Conservation (phyloP, 2,113 vertebrate genomes). For the Lamprotornis superbus region DNA sequence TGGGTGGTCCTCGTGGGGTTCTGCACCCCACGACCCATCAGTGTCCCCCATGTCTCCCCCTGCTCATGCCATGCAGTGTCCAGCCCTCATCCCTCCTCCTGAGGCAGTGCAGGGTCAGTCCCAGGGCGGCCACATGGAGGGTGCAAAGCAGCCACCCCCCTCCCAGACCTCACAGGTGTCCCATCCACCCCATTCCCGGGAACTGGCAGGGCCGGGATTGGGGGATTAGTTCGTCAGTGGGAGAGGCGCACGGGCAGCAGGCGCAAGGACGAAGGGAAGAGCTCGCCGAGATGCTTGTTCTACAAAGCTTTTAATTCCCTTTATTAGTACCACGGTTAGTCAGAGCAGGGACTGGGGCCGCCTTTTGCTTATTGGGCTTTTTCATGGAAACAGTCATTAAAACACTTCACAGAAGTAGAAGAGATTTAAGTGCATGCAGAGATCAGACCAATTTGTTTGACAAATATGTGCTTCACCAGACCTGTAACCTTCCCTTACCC, state of each 20-base stretch:
- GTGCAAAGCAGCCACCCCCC: not conserved
- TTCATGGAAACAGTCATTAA: slow-evolving; percentile 77
- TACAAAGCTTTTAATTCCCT: slow-evolving; percentile 70
- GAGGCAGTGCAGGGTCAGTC: not conserved
- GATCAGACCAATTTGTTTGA: slow-evolving; percentile 55
- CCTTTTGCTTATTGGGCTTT: slow-evolving; percentile 43
- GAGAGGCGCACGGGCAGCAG: not conserved
- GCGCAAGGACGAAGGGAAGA: slow-evolving; percentile 48
- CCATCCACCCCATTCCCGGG: not conserved
- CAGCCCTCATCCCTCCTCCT: not conserved
- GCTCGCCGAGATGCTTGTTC: slow-evolving; percentile 49
- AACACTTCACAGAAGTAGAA: slow-evolving; percentile 86
- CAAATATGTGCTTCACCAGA: slow-evolving; percentile 52
- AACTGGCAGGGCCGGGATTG: fast-evolving
- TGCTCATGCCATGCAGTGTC: not conserved
- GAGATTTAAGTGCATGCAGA: slow-evolving; percentile 51
- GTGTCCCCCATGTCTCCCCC: not conserved
- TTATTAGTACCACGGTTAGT: slow-evolving; percentile 60
- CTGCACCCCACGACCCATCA: not conserved
- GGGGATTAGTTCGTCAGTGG: slow-evolving; percentile 58
- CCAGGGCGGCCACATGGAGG: fast-evolving
- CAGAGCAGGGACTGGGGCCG: slow-evolving; percentile 25
- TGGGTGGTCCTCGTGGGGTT: not conserved
- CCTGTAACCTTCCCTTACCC: slow-evolving; percentile 59
- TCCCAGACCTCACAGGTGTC: fast-evolving